Evolutionary conservation across 35 echinoderm and acorn worm species (phyloP), one percentile per base, ranked within the genome.

Genomic region (Holothuria glaberrima): DNA sequence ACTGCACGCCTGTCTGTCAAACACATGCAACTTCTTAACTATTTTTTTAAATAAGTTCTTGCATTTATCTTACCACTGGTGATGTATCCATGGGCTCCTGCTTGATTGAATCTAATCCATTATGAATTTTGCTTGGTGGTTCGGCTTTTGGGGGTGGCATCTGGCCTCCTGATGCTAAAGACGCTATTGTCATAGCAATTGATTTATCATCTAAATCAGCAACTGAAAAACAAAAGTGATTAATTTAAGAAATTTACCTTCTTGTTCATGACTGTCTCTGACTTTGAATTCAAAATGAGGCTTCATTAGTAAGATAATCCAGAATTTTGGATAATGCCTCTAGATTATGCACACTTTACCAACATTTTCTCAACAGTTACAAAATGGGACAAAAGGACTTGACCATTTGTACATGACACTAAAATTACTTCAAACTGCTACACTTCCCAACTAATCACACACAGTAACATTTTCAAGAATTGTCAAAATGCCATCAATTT

Each of bases 161-260:
- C 41, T 41, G 57, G 30, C 64, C 82, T 59, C 82, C 93, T 45
- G 95, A 94, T 12, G 97, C 97, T 75, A 99, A 75, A 35, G 97
- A 99, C 54, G 97, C 97, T 72, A 99, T 99, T 28, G 97, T 99
- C 97, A 99, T 99, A 34, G 97, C 97, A 68, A 99, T 99, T 48
- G 97, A 95, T 65, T 99, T 94, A 9, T 82, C 83, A 86, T 99
- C 97, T 30, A 65, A 60, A 58, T 99, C 97, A 90, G 77, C 57
- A 4, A 41, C 36, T 86, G 82, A 26, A 67, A 41, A 75, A 48
- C 67, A 68, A 80, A 91, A 59, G 71, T 9, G 36, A 14, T 5
- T 0, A 54, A 54, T 9, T 54, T 12, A 5, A 54, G 50, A 54
- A 54, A 17, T 54, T 54, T 5, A 46, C 10, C 10, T 46, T 46